Conservation (phyloP, 2,113 vertebrate species). For the Plotosus lineatus region DNA sequence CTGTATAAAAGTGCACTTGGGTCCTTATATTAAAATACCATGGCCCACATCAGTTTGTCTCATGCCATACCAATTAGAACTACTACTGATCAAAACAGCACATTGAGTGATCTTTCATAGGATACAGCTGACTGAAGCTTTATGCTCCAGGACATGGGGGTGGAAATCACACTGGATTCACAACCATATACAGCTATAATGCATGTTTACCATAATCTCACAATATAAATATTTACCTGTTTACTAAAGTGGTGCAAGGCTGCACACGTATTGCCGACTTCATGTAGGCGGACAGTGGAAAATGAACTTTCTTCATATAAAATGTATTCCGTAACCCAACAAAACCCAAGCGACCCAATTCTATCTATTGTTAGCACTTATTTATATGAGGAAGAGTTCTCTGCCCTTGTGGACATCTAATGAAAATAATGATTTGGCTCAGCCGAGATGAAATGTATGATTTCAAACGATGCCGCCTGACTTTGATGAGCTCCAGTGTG, state of each 20-base stretch:
- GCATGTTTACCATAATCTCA: neutral
- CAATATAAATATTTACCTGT: neutral
- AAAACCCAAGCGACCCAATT: neutral
- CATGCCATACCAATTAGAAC: too few species aligned
- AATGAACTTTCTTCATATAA: neutral
- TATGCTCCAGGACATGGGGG: neutral
- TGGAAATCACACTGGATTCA: neutral
- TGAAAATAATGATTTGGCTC: neutral
- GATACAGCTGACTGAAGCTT: neutral
- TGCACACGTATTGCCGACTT: neutral
- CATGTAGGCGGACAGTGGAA: neutral
- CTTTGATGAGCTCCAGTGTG: neutral
- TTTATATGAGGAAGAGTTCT: neutral
- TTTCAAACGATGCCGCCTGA: neutral
- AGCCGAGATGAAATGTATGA: neutral
- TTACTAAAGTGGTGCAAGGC: neutral
- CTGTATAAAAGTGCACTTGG: too few species aligned
- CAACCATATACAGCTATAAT: neutral
- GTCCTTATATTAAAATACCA: too few species aligned
- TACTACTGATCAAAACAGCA: neutral
- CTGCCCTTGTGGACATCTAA: neutral
- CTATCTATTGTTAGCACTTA: neutral
- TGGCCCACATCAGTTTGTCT: too few species aligned
- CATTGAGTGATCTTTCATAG: neutral
- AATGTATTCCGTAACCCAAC: neutral